Evolutionary conservation across 2,797 vertebrate species (phyloP).

Genomic region (Nothura maculosa): DNA sequence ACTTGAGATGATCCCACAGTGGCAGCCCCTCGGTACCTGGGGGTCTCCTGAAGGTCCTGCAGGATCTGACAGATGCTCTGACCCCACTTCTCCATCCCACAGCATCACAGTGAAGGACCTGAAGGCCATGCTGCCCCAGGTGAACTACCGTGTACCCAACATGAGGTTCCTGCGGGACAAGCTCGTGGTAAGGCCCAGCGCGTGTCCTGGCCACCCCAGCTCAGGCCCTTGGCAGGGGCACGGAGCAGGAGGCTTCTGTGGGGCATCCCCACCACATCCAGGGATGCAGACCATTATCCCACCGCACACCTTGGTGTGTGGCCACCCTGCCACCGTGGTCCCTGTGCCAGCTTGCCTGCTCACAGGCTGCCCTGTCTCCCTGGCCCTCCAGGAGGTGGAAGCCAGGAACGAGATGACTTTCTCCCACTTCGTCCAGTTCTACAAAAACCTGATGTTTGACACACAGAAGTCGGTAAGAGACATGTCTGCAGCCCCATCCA

Average conservation of each 20-base stretch:
- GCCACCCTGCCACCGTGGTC: not conserved
- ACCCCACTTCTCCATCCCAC: not conserved
- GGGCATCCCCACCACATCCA: not conserved
- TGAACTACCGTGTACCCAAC: constrained; percentile 81
- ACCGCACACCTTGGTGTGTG: no score
- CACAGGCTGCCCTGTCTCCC: not conserved
- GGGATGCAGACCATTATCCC: not conserved
- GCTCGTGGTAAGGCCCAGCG: constrained; percentile 69
- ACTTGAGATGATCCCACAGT: no score
- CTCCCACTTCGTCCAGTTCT: constrained; percentile 89
- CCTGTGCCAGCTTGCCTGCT: not conserved
- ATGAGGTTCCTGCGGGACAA: constrained; percentile 84
- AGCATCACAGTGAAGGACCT: constrained; percentile 82
- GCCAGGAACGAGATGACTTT: constrained; percentile 86
- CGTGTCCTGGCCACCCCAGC: fast-evolving
- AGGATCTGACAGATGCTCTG: not conserved
- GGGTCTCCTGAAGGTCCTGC: not conserved
- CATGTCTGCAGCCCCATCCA: fast-evolving
- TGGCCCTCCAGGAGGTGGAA: constrained; percentile 85
- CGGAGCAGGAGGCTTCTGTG: fast-evolving
- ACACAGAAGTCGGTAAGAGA: constrained; percentile 87
- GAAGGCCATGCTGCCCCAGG: constrained; percentile 81
- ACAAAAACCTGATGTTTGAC: constrained; percentile 91
- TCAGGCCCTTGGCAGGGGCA: not conserved
- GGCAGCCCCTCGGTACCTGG: no score